Percentiles rank a stretch among this genome's conserved stretches.
phyloP scores from a whole-genome alignment of 2,113 vertebrate genomes.

The Galbula dea region DNA sequence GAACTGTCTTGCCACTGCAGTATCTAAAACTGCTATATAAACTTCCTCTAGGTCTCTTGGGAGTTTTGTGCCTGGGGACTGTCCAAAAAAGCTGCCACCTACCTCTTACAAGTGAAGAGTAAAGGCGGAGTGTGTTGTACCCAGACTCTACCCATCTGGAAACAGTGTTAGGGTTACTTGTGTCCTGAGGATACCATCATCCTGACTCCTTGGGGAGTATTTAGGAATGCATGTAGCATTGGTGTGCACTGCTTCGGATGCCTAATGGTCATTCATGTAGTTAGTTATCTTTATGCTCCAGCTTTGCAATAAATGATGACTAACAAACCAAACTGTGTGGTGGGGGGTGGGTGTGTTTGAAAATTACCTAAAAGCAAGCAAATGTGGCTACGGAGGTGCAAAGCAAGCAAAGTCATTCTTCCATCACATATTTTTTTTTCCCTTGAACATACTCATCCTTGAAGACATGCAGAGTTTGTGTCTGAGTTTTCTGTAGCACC shows the following conservation, averaged over 20 bases:
- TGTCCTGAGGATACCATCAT: rapidly evolving
- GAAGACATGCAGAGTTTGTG: neutral
- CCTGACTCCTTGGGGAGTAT: rapidly evolving
- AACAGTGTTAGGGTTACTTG: neutral
- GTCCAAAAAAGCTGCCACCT: neutral
- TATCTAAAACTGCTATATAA: neutral
- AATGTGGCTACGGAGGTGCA: neutral
- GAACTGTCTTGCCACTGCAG: neutral
- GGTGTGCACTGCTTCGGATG: neutral
- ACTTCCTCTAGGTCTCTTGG: neutral
- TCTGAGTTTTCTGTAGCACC: neutral
- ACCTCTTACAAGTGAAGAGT: neutral
- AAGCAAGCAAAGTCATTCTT: neutral
- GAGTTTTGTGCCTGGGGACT: neutral
- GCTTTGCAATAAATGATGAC: neutral
- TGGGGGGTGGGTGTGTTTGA: neutral
- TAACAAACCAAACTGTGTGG: neutral
- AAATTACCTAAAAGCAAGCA: neutral
- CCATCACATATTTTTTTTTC: rapidly evolving
- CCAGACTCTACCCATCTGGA: too few relatives aligned
- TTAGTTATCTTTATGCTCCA: neutral
- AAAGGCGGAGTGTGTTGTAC: neutral
- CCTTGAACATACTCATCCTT: neutral
- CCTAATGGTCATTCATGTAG: rapidly evolving
- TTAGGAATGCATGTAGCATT: neutral